A percentile compares a stretch with the other conserved stretches of the same genome.
Conservation (phyloP, 2,888 invertebrate genomes). For the Lepidonotus clava region DNA sequence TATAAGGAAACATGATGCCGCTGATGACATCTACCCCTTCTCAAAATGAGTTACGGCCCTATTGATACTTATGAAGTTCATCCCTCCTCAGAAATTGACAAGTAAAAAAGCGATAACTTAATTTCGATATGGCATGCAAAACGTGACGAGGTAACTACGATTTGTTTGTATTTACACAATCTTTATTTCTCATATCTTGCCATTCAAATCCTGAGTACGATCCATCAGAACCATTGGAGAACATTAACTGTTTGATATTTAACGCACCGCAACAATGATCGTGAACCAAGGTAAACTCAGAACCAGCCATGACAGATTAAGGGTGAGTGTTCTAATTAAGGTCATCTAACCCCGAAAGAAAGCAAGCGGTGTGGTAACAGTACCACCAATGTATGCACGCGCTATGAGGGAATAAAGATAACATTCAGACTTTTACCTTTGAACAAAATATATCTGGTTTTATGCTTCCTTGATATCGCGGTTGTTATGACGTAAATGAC, state of each 20-base stretch:
- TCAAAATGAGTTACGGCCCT: too few species aligned
- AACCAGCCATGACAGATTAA: not conserved
- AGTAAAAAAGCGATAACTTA: too few species aligned
- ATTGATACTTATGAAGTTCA: too few species aligned
- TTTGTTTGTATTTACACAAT: constrained; percentile 4
- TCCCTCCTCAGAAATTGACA: too few species aligned
- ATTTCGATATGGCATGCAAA: too few species aligned
- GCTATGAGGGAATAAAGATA: not conserved
- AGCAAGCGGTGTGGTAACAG: not conserved
- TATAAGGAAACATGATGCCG: too few species aligned
- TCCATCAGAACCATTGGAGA: not conserved
- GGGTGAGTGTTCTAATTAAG: not conserved
- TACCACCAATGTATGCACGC: not conserved
- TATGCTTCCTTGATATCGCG: too few species aligned
- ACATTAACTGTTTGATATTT: not conserved
- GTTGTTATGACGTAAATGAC: too few species aligned
- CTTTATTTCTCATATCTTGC: constrained; percentile 23
- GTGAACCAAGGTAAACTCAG: not conserved
- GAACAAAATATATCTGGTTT: not conserved
- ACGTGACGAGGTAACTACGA: too few species aligned
- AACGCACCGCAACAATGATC: not conserved
- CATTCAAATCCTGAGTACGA: not conserved
- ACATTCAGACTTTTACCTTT: not conserved
- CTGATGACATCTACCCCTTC: too few species aligned
- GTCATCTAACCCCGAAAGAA: not conserved